These are phyloP conservation scores for Philereme transversata DNA, from an alignment of 2,888 invertebrate species.

Conservation along the genomic window DNA sequence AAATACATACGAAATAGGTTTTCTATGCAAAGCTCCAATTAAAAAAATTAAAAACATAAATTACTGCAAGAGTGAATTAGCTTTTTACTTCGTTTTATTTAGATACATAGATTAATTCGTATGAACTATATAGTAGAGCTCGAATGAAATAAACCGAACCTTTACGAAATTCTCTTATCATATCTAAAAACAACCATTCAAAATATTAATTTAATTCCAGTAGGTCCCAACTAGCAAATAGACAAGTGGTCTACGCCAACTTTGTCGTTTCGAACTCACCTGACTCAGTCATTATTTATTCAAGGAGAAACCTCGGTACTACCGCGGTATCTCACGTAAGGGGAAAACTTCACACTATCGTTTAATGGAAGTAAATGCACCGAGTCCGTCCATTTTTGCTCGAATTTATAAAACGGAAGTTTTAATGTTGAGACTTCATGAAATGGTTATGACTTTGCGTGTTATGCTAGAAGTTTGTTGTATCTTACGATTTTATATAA, in stretches of 20 bases:
- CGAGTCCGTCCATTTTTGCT: constrained; percentile 30
- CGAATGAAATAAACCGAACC: neutral
- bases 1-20: no score
- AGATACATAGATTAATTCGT: no score
- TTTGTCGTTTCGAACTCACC: constrained; percentile 45
- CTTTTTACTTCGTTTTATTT: no score
- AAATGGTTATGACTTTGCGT: neutral
- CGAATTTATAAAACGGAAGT: constrained; percentile 24
- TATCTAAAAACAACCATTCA: constrained; percentile 15
- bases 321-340: constrained; percentile 53
- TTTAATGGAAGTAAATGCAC: constrained; percentile 47
- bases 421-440: constrained; percentile 10
- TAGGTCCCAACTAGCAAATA: constrained; percentile 28
- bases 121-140: no score
- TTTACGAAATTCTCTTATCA: neutral
- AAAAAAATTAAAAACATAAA: no score
- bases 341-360: constrained; percentile 57
- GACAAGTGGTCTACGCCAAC: constrained; percentile 36
- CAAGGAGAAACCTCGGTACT: constrained; percentile 57
- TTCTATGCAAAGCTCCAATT: no score
- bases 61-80: no score
- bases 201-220: constrained; percentile 27
- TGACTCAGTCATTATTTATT: constrained; percentile 60
- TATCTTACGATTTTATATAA: no score
- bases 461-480: neutral